Base-by-base conservation (phyloP, 2,797 vertebrate species). In the Muscicapa comitata region DNA sequence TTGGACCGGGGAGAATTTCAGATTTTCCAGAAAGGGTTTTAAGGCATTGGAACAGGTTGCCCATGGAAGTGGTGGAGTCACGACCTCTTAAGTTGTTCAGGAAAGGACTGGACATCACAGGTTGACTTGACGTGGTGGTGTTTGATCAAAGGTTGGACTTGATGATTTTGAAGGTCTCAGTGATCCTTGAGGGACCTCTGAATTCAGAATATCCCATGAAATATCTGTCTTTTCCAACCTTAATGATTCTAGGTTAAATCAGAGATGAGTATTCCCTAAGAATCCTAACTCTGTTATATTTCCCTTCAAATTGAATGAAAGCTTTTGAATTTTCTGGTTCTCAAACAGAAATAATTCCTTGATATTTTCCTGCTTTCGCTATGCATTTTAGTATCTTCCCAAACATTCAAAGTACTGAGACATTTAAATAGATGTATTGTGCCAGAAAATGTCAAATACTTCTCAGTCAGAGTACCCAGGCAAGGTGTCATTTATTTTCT, bases 61-160 rank as follows among this genome's bases (percentile, higher is more conserved):
- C 11, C 37, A 21, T 29, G 12, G 10, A 76, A n/a, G 6, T 38
- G 24, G 6, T 50, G 25, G 37, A 50, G 9, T 75, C 24, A 33
- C 4, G n/a, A 70, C 5, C 8, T 8, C 37, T 15, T 13, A 20
- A 25, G 4, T 11, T 23, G 5, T 43, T 76, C 13, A 20, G 18
- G 26, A 55, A 62, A 62, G 0, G 0, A 13, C 4, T 68, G 48
- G n/a, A 24, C 2, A 1, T 15, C 17, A 8, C 13, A 9, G 37
- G 43, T 10, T 38, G 21, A 15, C 17, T 57, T 82, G 42, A 29
- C 1, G 0, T 25, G 13, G 37, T 38, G 11, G 19, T 29, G 42
- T 50, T 50, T 43, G 28, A 9, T 63, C n/a, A 45, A 29, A 57
- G 24, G 14, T 11, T 63, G 11, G 11, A 63, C 19, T 43, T 28